Evolutionary conservation across 2,888 invertebrate species (phyloP), one percentile per base, ranked within the genome.

Genomic region (Phytoseiulus persimilis): DNA sequence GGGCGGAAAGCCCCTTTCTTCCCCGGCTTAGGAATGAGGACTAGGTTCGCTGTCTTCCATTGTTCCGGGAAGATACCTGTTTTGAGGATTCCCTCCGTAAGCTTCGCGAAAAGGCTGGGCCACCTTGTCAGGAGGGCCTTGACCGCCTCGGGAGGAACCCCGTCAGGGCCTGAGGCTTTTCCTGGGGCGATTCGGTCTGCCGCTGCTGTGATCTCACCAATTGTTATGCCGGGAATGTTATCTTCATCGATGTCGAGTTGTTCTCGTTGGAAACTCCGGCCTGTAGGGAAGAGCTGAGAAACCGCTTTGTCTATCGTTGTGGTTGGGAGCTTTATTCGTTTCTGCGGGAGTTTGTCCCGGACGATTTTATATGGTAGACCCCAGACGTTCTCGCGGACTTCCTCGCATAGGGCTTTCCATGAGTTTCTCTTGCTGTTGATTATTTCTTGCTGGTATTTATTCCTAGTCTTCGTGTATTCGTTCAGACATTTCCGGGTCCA

Each of bases 401-500:
- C 14, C 14, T 83, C 14, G 83, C 31, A 83, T 3, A 83, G 83
- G 3, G 3, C 83, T 83, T 14, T n/a, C 31, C 83, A 83, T n/a
- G n/a, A 31, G 3, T 83, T 11, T n/a, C 14, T n/a, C 83, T 83
- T 83, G 31, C 83, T 31, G 6, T n/a, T 83, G 2, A 6, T 6
- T 6, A 83, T 31, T 14, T 31, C 83, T 3, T 31, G 6, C 83
- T 83, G 31, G 83, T 31, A 31, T 3, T 3, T 31, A 6, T 83
- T 83, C 83, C 14, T 31, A 3, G 83, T 14, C 5, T 2, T 6
- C 14, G 31, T 5, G 83, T 83, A 31, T 83, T 3, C n/a, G 83
- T 83, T n/a, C 90, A n/a, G 89, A 83, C 39, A 39, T 39, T 39
- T 39, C 39, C 39, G n/a, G n/a, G n/a, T n/a, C n/a, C n/a, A n/a